phyloP scores from a whole-genome alignment of 2,888 invertebrate genomes.

The Xestia c-nigrum region DNA sequence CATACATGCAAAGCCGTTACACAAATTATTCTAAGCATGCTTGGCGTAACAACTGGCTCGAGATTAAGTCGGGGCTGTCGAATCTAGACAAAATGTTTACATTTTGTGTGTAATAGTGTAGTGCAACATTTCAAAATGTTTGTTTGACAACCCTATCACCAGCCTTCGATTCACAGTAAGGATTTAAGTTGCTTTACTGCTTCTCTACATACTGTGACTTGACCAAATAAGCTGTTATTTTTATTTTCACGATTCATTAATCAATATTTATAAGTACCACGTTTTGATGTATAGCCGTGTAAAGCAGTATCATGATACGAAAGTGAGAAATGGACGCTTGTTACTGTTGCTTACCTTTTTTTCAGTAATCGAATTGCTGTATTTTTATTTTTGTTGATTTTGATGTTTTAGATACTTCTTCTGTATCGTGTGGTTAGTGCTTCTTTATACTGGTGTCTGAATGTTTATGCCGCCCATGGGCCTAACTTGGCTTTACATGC shows the following conservation, averaged over 20 bases:
- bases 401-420: background rate
- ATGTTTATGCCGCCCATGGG: no score
- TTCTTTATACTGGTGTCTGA: no score
- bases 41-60: background rate
- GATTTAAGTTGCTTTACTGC: background rate
- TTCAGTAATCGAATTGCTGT: conserved; percentile 37
- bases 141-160: background rate
- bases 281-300: conserved; percentile 62
- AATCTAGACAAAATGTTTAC: background rate
- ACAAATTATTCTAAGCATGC: background rate
- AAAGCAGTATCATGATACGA: conserved; percentile 55
- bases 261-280: conserved; percentile 66
- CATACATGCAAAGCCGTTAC: background rate
- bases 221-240: conserved; percentile 54
- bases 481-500: no score
- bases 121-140: background rate
- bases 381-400: conserved; percentile 31
- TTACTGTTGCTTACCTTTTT: conserved; percentile 42
- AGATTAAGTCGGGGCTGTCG: background rate
- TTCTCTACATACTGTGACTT: conserved; percentile 7
- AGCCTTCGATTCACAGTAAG: background rate
- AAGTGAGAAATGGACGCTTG: conserved; percentile 49
- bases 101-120: background rate
- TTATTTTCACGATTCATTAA: conserved; percentile 66
- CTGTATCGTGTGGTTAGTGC: no score